Evolutionary conservation across 1,140 invertebrate genomes (phyloP).

Genomic region (Dendroctonus ponderosae): DNA sequence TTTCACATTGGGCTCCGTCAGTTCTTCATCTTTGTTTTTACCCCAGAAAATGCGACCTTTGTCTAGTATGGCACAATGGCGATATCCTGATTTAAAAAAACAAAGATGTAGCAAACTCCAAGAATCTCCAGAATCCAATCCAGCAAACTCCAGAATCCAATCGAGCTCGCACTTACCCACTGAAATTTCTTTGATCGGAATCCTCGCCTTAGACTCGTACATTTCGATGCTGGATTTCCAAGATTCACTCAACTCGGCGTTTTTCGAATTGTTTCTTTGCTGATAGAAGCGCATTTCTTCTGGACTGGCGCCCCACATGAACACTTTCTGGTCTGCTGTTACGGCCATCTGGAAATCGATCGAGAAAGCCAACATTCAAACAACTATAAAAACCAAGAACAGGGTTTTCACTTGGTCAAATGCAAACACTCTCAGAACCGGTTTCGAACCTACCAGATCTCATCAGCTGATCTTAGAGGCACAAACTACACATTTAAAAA

Average conservation of each 20-base stretch:
- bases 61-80: conserved; percentile 44
- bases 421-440: too few relatives aligned
- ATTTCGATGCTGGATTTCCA: conserved; percentile 45
- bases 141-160: too few relatives aligned
- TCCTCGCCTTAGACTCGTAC: conserved; percentile 40
- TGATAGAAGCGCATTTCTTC: conserved; percentile 62
- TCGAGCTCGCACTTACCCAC: conserved; percentile 43
- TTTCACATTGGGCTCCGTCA: conserved; percentile 43
- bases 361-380: conserved; percentile 6
- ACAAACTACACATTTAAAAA: too few relatives aligned
- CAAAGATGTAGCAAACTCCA: conserved; percentile 14
- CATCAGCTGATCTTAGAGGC: too few relatives aligned
- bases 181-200: conserved; percentile 45
- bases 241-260: conserved; percentile 35
- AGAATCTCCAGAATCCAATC: too few relatives aligned
- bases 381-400: not conserved
- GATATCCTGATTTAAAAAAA: conserved; percentile 39
- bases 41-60: conserved; percentile 46
- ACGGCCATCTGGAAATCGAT: conserved; percentile 67
- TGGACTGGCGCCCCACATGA: conserved; percentile 77
- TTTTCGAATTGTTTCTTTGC: conserved; percentile 40
- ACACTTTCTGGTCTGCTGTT: conserved; percentile 65
- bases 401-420: too few relatives aligned
- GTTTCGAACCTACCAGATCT: too few relatives aligned
- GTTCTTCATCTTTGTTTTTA: conserved; percentile 46